phyloP scores from a whole-genome alignment of 2,888 invertebrate species.

The Hyles lineata region DNA sequence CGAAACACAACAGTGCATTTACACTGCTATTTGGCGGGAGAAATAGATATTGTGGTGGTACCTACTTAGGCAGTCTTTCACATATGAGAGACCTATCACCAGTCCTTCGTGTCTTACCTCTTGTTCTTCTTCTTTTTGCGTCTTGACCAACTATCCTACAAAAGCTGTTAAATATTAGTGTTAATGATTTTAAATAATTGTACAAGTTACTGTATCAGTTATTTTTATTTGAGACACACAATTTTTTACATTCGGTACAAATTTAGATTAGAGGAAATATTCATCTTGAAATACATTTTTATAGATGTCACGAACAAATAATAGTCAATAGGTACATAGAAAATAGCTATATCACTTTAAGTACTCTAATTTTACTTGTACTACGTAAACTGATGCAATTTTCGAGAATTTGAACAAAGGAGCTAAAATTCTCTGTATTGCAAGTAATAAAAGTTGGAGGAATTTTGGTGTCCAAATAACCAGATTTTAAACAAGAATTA shows the following conservation, averaged over 20 bases:
- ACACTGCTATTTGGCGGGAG: too few relatives aligned
- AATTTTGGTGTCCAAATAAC: too few relatives aligned
- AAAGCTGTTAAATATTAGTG: not conserved
- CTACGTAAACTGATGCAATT: not conserved
- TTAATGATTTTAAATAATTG: not conserved
- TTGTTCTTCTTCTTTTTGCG: too few relatives aligned
- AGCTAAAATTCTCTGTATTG: too few relatives aligned
- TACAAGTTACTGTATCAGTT: constrained; percentile 47
- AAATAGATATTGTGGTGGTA: too few relatives aligned
- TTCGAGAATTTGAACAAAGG: too few relatives aligned
- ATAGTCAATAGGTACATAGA: constrained; percentile 1
- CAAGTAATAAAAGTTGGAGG: too few relatives aligned
- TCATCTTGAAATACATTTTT: constrained; percentile 17
- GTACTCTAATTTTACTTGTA: not conserved
- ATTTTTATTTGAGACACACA: constrained; percentile 37
- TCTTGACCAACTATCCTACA: not conserved
- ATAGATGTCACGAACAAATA: constrained; percentile 6
- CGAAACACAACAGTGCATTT: too few relatives aligned
- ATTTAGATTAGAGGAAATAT: constrained; percentile 34
- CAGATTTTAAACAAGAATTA: too few relatives aligned
- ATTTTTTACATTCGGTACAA: constrained; percentile 55
- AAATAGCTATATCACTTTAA: constrained; percentile 11
- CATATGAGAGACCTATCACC: too few relatives aligned
- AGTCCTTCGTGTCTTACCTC: too few relatives aligned
- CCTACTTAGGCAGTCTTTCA: too few relatives aligned